phyloP scores from a whole-genome alignment of 2,113 vertebrate genomes.

The Phalacrocorax pelagicus region DNA sequence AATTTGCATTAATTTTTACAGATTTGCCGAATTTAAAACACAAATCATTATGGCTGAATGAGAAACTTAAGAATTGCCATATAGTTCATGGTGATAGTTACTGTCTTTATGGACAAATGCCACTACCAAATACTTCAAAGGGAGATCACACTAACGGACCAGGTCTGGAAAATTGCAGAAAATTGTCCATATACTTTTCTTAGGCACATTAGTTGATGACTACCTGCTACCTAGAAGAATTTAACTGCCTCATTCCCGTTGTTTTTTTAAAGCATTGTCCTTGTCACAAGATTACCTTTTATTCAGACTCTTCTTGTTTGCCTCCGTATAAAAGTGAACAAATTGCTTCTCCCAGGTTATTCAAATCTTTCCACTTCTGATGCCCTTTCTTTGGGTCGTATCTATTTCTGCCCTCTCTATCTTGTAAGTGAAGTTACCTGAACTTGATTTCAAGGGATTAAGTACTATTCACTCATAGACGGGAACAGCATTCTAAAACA shows the following conservation, averaged over 20 bases:
- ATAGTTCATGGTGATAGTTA: neutral
- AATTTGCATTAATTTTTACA: neutral
- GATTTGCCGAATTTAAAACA: neutral
- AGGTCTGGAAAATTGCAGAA: neutral
- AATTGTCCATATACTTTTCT: neutral
- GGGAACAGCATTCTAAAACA: neutral
- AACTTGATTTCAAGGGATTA: neutral
- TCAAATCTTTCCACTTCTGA: neutral
- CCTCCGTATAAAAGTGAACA: neutral
- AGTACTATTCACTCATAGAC: neutral
- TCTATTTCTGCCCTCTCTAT: neutral
- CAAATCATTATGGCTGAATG: neutral
- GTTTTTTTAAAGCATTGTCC: neutral
- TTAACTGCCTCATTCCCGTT: neutral
- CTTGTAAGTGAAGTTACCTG: neutral
- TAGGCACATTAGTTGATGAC: neutral
- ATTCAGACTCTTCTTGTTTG: neutral
- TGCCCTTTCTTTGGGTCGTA: neutral
- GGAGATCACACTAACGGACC: neutral
- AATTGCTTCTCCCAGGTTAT: neutral
- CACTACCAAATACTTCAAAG: neutral
- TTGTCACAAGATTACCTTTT: neutral
- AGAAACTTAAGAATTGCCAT: neutral
- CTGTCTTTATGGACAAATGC: neutral
- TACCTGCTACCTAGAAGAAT: neutral